Conservation (phyloP, 2,888 invertebrate species). For the Pollenia angustigena region DNA sequence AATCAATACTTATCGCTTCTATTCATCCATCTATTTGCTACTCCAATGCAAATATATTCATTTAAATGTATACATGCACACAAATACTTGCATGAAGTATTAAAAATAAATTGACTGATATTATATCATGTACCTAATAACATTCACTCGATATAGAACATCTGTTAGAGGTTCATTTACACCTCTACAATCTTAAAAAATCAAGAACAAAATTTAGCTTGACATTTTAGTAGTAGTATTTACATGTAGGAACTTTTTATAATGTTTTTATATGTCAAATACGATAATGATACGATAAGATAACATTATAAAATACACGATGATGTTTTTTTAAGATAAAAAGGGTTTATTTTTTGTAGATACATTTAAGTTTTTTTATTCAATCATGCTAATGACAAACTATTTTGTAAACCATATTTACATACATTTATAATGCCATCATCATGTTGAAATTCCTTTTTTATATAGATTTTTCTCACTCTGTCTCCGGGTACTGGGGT, state of each 20-base stretch:
- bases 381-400: constrained; percentile 52
- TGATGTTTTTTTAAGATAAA: no score
- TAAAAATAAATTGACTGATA: constrained; percentile 29
- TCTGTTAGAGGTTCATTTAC: no score
- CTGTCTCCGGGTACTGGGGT: no score
- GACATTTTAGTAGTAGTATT: not conserved
- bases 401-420: constrained; percentile 57
- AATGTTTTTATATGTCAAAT: not conserved
- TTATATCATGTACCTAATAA: not conserved
- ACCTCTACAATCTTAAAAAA: no score
- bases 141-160: not conserved
- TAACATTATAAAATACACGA: not conserved
- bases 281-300: constrained; percentile 5
- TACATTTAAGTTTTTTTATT: constrained; percentile 19
- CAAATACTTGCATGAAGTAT: not conserved
- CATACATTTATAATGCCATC: constrained; percentile 48
- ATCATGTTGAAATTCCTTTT: constrained; percentile 18
- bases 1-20: constrained; percentile 20
- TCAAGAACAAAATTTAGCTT: no score
- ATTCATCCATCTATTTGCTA: constrained; percentile 13
- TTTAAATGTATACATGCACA: not conserved
- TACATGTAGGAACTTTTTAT: no score
- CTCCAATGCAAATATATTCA: not conserved
- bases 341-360: no score
- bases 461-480: not conserved